phyloP scores from a whole-genome alignment of 2,797 vertebrate species.

The Microchirus variegatus region DNA sequence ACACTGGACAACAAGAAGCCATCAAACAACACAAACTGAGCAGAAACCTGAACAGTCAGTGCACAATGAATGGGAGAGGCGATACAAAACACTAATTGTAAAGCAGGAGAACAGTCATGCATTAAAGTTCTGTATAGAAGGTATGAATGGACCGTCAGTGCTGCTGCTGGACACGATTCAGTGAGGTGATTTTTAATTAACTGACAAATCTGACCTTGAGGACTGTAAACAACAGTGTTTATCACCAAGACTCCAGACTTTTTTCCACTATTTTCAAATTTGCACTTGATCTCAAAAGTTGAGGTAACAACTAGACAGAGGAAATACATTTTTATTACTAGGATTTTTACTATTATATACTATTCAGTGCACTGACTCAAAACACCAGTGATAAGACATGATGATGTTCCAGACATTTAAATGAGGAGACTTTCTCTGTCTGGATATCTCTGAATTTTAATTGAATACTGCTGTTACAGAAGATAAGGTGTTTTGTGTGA shows the following conservation, averaged over 20 bases:
- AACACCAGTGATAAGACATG: no score
- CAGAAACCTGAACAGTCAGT: background rate
- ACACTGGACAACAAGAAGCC: slow-evolving; percentile 22
- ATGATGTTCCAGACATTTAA: no score
- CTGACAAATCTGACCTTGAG: background rate
- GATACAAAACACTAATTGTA: slow-evolving; percentile 1
- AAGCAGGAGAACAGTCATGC: background rate
- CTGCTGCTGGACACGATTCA: background rate
- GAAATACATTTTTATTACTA: no score
- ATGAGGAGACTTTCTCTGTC: no score
- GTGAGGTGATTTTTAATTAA: background rate
- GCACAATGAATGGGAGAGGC: slow-evolving; percentile 3
- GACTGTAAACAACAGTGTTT: background rate
- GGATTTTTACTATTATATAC: no score
- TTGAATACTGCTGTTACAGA: no score
- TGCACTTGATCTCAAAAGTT: background rate
- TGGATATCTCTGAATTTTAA: no score
- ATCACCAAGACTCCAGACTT: background rate
- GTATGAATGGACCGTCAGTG: no score
- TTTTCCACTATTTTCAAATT: background rate
- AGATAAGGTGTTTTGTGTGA: background rate
- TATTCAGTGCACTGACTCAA: no score
- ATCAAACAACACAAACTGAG: slow-evolving; percentile 10
- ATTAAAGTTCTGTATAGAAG: background rate
- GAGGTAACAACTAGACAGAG: background rate